Evolutionary conservation across 1,140 invertebrate species (phyloP).

Genomic region (Drosophila kurseongensis): DNA sequence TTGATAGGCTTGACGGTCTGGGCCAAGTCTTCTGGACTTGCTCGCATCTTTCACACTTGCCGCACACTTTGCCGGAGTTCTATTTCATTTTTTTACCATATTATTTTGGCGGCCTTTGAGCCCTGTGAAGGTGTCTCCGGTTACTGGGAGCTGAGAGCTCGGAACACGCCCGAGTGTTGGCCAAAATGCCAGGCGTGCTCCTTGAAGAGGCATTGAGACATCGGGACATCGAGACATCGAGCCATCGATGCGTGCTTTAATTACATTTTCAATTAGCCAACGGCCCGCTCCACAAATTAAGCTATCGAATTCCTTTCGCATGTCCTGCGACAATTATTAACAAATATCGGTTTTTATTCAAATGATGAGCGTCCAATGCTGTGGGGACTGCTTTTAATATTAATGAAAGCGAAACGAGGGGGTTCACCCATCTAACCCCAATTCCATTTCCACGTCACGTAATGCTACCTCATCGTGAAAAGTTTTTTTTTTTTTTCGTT

Average conservation of each 20-base stretch:
- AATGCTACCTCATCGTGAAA: slow-evolving; percentile 59
- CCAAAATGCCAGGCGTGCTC: slow-evolving; percentile 57
- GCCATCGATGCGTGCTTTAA: slow-evolving; percentile 75
- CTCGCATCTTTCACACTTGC: slow-evolving; percentile 79
- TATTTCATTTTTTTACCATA: slow-evolving; percentile 23
- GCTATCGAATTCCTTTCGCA: slow-evolving; percentile 79
- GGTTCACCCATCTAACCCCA: slow-evolving; percentile 35
- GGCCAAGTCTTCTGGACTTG: slow-evolving; percentile 45
- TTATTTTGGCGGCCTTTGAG: slow-evolving; percentile 31
- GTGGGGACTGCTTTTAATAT: slow-evolving; percentile 66
- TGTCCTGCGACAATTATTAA: slow-evolving; percentile 83
- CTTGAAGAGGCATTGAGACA: slow-evolving; percentile 37
- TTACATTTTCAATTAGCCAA: slow-evolving; percentile 82
- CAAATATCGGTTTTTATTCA: slow-evolving; percentile 80
- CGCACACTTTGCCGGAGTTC: slow-evolving; percentile 67
- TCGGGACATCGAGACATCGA: slow-evolving; percentile 13
- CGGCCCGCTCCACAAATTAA: slow-evolving; percentile 67
- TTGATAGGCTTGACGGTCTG: slow-evolving; percentile 67
- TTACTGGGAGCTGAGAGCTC: slow-evolving; percentile 60
- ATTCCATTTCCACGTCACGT: slow-evolving; percentile 67
- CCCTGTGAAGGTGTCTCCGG: slow-evolving; percentile 72
- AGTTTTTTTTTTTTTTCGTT: slow-evolving; percentile 38
- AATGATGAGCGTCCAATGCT: slow-evolving; percentile 62
- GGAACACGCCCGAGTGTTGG: slow-evolving; percentile 42
- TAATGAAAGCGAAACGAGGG: slow-evolving; percentile 63